Conservation (phyloP, 53 echinoderm and acorn worm genomes). For the Stichopus horrens region DNA sequence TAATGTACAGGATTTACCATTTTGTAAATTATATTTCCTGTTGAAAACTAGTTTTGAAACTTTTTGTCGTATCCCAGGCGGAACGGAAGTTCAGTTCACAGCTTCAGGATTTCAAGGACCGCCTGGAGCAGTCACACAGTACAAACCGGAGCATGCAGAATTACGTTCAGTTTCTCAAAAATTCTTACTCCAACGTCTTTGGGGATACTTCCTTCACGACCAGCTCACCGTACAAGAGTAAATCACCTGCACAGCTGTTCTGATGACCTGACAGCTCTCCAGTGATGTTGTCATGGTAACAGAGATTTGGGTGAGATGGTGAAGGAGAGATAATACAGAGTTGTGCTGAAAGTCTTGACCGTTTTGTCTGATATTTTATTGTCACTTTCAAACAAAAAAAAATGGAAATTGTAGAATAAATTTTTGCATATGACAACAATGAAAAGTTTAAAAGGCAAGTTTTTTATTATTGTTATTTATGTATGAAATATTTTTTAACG, state of each 20-base stretch:
- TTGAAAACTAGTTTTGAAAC: too few species aligned
- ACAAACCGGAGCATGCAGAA: conserved; percentile 99
- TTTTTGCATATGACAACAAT: too few species aligned
- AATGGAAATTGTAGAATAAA: too few species aligned
- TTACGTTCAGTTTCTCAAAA: conserved; percentile 96
- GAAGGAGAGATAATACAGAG: too few species aligned
- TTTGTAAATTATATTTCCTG: too few species aligned
- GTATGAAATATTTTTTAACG: too few species aligned
- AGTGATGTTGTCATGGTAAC: background rate
- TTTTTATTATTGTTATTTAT: too few species aligned
- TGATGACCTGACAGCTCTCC: background rate
- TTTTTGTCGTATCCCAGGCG: conserved; percentile 43
- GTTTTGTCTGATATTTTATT: too few species aligned
- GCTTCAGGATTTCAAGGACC: conserved; percentile 91
- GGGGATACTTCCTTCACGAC: conserved; percentile 79
- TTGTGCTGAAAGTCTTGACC: too few species aligned
- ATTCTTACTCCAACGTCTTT: conserved; percentile 94
- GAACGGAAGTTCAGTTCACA: conserved; percentile 93
- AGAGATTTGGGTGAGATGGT: background rate
- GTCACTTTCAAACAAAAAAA: too few species aligned
- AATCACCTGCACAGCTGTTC: conserved; percentile 52
- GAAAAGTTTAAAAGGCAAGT: too few species aligned
- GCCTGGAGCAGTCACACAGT: conserved; percentile 95
- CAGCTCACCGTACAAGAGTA: conserved; percentile 61
- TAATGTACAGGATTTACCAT: too few species aligned